Base-by-base conservation (phyloP, 2,888 invertebrate species). In the Neoascia interrupta region DNA sequence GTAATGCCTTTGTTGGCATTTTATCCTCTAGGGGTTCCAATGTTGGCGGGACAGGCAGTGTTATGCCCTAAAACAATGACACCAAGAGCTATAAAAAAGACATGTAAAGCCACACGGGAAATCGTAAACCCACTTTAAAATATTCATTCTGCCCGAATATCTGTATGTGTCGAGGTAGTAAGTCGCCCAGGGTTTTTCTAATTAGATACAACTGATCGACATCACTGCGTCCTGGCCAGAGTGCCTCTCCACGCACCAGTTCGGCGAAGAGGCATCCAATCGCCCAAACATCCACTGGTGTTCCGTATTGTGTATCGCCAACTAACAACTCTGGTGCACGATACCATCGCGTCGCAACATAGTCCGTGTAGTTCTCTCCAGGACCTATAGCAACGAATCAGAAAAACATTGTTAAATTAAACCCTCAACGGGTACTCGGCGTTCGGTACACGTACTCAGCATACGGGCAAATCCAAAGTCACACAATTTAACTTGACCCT, bases 311-410 rank as follows among this genome's bases (percentile, higher is more conserved):
- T 13, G 97, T 97, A 89, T 99, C 99, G 0, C 99, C 99, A 0
- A 99, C 99, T 45, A 99, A 91, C 18, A 99, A 91, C 88, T 99
- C 99, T 0, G 99, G 99, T 3, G 98, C 96, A 74, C 99, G 91
- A 90, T 99, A 99, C 99, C 99, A 99, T 60, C 99, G 91, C 31
- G 99, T 99, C 41, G 99, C 99, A 82, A 99, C 99, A 89, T 99
- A 99, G 89, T 99, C 99, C 58, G 99, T 99, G 89, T 98, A 99
- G 88, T 97, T 96, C 91, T 99, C 99, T 0, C 96, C 97, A 0
- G 98, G 97, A 89, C 94, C 96, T 93, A 39, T 2, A 16, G n/a
- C 51, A 41, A 4, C 31, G 41, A 54, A 37, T 49, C 49, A 80
- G 11, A 61, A 51, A 49, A 56, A 49, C 49, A 63, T 47, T 69